A percentile compares a stretch with the other conserved stretches of the same genome.
phyloP scores from a whole-genome alignment of 2,888 invertebrate species.

The Drosophila bunnanda region DNA sequence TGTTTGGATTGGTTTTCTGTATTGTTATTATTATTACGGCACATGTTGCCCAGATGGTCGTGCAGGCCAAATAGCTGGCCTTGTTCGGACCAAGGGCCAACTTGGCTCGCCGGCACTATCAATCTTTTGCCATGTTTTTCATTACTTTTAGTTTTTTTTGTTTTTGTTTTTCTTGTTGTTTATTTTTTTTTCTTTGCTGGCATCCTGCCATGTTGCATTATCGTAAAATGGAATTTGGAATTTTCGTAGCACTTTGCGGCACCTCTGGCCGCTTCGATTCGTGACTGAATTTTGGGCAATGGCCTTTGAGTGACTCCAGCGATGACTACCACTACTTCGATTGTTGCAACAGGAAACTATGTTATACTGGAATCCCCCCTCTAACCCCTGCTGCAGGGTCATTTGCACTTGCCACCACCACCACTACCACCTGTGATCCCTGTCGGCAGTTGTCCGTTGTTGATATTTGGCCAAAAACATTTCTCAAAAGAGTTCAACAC shows the following conservation, averaged over 20 bases:
- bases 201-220: conserved; percentile 60
- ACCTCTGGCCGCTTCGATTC: conserved; percentile 46
- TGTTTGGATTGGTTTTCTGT: conserved; percentile 46
- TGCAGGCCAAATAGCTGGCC: conserved; percentile 21
- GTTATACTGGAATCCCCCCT: background rate
- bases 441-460: conserved; percentile 50
- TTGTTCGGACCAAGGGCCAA: conserved; percentile 20
- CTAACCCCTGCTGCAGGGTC: conserved; percentile 4
- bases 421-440: conserved; percentile 41
- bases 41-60: conserved; percentile 45
- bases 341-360: conserved; percentile 24
- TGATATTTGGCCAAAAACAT: conserved; percentile 64
- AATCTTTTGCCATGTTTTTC: conserved; percentile 45
- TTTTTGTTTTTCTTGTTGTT: background rate
- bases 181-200: conserved; percentile 33
- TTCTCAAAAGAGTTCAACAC: conserved; percentile 55
- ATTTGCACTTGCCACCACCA: conserved; percentile 25
- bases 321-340: conserved; percentile 46
- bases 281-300: conserved; percentile 20
- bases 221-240: conserved; percentile 57
- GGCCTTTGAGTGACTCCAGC: conserved; percentile 58
- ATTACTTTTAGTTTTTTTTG: conserved; percentile 13
- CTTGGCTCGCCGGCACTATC: conserved; percentile 36
- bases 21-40: conserved; percentile 46
- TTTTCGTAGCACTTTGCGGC: conserved; percentile 51